A percentile compares a stretch with the other conserved stretches of the same genome.
Conservation (phyloP, 2,797 vertebrate genomes). For the Pseudomugil gertrudae region DNA sequence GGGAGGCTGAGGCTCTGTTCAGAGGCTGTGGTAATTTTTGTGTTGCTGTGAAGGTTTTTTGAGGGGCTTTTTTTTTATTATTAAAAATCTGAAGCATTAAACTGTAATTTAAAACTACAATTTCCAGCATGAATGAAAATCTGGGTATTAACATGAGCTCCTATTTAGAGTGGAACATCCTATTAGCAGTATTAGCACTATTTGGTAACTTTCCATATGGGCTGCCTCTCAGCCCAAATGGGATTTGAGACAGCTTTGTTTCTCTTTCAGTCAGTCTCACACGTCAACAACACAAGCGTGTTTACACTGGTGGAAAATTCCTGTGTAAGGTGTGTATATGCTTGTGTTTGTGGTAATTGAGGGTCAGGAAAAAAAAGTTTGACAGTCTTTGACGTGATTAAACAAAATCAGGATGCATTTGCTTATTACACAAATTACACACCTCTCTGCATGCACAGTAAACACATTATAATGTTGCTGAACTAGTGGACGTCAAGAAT, state of each 20-base stretch:
- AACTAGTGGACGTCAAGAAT: conserved; percentile 16
- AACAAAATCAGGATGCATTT: conserved; percentile 19
- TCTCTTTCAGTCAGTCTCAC: conserved; percentile 77
- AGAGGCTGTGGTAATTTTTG: conserved; percentile 92
- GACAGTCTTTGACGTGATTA: conserved; percentile 45
- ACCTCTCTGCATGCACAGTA: neutral
- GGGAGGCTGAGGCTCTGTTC: conserved; percentile 93
- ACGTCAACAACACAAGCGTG: conserved; percentile 79
- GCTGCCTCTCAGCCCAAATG: conserved; percentile 87
- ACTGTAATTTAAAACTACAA: conserved; percentile 95
- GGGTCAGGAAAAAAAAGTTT: conserved; percentile 51
- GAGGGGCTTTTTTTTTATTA: conserved; percentile 86
- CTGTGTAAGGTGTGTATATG: conserved; percentile 54
- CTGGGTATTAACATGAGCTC: conserved; percentile 88
- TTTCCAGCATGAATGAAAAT: conserved; percentile 90
- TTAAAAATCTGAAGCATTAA: conserved; percentile 99
- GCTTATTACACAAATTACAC: conserved; percentile 4
- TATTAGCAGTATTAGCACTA: conserved; percentile 90
- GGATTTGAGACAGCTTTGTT: conserved; percentile 90
- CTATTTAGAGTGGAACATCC: conserved; percentile 91
- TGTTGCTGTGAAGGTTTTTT: conserved; percentile 86
- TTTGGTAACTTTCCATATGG: conserved; percentile 92
- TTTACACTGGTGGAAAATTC: conserved; percentile 69
- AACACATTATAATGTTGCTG: conserved; percentile 6
- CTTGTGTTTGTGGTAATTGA: conserved; percentile 55